Base-by-base conservation (phyloP, 2,888 invertebrate genomes). In the Zaprionus bogoriensis region DNA sequence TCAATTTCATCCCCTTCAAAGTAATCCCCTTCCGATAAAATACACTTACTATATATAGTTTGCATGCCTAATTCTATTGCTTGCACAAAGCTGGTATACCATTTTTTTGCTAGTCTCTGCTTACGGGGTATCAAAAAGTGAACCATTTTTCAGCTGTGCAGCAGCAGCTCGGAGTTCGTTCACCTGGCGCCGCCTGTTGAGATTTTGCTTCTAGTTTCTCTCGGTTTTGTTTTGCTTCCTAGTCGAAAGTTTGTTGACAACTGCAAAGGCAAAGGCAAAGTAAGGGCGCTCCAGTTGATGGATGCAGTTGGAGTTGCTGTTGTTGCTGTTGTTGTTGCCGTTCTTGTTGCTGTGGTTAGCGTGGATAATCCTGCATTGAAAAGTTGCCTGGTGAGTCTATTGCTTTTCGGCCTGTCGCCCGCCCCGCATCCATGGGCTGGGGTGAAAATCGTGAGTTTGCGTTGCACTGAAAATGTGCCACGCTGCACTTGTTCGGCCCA, bases 201-300 rank as follows among this genome's bases (percentile, higher is more conserved):
- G 82, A 78, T 75, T 77, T 77, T 44, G 7, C 44, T 32, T 52
- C 52, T 64, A n/a, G 39, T 22, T 65, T n/a, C 45, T 63, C 39
- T 44, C 10, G n/a, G 4, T 51, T 41, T 62, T 61, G 54, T 51
- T 53, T 58, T 60, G 73, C 73, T 73, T 73, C 68, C 73, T 73
- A 68, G 73, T 69, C 73, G 73, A 73, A 73, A 73, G 72, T 73
- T 73, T 72, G 73, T 73, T 73, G 73, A 65, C 69, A 73, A 73
- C 73, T 44, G 17, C 61, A 46, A 22, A n/a, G n/a, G n/a, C 53
- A 47, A 60, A 47, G 30, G 28, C 65, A 73, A 73, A 74, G 68
- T 72, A 80, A 80, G 81, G 77, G 77, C 77, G 72, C 81, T 72
- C 75, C 72, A 81, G 82, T 74, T 81, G 82, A 79, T 78, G 79